Evolutionary conservation across 2,888 invertebrate species (phyloP).

Genomic region (Shargacucullia verbasci): DNA sequence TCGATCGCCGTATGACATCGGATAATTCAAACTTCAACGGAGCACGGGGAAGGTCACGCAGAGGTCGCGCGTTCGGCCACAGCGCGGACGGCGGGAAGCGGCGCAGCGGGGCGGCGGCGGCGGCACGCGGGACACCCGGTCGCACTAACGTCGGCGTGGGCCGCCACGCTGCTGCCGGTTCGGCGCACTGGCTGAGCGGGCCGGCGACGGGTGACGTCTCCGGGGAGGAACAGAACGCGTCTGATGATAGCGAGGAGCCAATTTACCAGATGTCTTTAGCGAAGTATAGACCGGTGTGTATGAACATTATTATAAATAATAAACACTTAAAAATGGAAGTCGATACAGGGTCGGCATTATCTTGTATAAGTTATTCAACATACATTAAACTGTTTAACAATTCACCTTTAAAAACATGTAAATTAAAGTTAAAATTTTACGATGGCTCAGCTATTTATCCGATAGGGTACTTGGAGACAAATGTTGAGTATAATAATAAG

Average conservation of each 20-base stretch:
- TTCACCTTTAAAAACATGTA: neutral
- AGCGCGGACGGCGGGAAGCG: no score
- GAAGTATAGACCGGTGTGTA: slow-evolving; percentile 10
- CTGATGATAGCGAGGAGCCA: neutral
- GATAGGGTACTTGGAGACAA: slow-evolving; percentile 1
- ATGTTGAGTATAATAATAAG: slow-evolving; percentile 1
- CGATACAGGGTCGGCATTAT: slow-evolving; percentile 11
- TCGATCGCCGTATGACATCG: neutral
- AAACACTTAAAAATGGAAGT: slow-evolving; percentile 2
- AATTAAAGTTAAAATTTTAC: slow-evolving; percentile 13
- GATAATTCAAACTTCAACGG: neutral
- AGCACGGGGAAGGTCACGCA: no score
- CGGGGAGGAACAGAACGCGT: neutral
- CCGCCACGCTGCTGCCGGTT: no score
- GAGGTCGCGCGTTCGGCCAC: no score
- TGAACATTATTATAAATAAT: slow-evolving; percentile 4
- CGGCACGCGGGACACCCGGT: no score
- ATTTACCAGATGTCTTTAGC: neutral
- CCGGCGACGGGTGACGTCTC: no score
- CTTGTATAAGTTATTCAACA: slow-evolving; percentile 10
- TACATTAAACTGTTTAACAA: neutral
- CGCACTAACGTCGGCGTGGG: no score
- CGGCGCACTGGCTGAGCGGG: no score
- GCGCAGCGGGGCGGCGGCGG: no score
- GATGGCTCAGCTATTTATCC: slow-evolving; percentile 7